phyloP scores from a whole-genome alignment of 2,888 invertebrate species.

The Ophion ventricosus region DNA sequence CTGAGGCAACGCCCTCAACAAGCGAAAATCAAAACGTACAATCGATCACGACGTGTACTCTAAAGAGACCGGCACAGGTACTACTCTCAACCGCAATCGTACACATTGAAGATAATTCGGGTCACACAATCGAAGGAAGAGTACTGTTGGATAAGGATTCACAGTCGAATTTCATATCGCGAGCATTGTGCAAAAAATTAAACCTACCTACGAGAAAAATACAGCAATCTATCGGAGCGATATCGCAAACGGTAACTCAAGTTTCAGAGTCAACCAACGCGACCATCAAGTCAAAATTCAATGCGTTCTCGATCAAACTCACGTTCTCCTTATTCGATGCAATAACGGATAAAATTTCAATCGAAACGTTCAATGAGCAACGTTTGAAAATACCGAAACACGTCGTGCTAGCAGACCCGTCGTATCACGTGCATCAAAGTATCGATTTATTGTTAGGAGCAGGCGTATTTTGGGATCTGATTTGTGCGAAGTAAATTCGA shows the following conservation, averaged over 20 bases:
- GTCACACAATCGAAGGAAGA: no score
- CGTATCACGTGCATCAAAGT: slow-evolving; percentile 30
- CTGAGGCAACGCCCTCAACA: no score
- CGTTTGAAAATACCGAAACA: slow-evolving; percentile 27
- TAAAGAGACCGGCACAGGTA: no score
- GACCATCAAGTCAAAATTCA: slow-evolving; percentile 35
- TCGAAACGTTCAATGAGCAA: slow-evolving; percentile 19
- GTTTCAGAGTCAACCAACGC: slow-evolving; percentile 32
- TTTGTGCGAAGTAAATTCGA: slow-evolving; percentile 41
- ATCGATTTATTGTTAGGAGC: slow-evolving; percentile 47
- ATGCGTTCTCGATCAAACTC: slow-evolving; percentile 38
- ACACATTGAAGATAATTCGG: no score
- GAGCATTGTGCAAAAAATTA: no score
- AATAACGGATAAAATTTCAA: slow-evolving; percentile 46
- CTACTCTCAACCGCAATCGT: no score
- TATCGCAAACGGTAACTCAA: slow-evolving; percentile 20
- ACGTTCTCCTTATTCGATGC: slow-evolving; percentile 33
- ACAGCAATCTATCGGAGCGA: slow-evolving; percentile 35
- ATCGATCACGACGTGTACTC: no score
- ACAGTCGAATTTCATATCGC: no score
- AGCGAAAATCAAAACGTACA: no score
- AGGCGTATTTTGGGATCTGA: slow-evolving; percentile 47
- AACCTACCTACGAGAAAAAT: no score
- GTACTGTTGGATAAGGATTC: no score
- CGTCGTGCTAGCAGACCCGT: slow-evolving; percentile 38